Percentiles rank a stretch among this genome's conserved stretches.
Conservation (phyloP, 2,113 vertebrate species). For the Menidia beryllina region DNA sequence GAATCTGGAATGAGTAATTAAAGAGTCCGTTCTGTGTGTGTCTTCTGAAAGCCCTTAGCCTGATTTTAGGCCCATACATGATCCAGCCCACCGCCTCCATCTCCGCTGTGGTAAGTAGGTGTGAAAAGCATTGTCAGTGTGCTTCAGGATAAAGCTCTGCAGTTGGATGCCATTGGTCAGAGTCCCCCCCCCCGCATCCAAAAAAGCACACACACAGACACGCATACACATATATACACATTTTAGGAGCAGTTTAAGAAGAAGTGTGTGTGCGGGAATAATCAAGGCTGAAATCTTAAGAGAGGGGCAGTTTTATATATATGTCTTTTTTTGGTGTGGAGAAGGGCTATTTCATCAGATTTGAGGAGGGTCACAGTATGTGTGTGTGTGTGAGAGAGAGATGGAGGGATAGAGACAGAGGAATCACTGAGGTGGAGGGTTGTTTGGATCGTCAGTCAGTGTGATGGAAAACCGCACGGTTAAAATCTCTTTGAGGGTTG, state of each 20-base stretch:
- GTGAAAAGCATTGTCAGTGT: constrained; percentile 81
- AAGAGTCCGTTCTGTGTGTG: constrained; percentile 69
- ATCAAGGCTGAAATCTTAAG: constrained; percentile 56
- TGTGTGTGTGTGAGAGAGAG: constrained; percentile 43
- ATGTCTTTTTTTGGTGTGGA: constrained; percentile 3
- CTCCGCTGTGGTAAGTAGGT: constrained; percentile 78
- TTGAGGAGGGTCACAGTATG: constrained; percentile 35
- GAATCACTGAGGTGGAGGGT: constrained; percentile 71
- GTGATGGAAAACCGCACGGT: constrained; percentile 72
- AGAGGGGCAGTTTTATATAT: constrained; percentile 60
- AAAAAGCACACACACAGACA: constrained; percentile 28
- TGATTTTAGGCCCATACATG: constrained; percentile 76
- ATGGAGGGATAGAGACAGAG: constrained; percentile 65
- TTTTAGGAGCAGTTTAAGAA: constrained; percentile 38
- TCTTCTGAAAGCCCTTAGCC: constrained; percentile 75
- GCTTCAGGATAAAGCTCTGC: constrained; percentile 75
- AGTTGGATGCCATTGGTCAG: constrained; percentile 75
- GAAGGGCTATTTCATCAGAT: constrained; percentile 48
- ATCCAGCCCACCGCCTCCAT: constrained; percentile 71
- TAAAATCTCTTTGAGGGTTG: constrained; percentile 70
- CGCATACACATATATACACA: constrained; percentile 21
- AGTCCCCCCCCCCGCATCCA: constrained; percentile 24
- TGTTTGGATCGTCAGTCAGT: constrained; percentile 73
- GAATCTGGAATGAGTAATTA: constrained; percentile 77
- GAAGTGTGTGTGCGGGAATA: constrained; percentile 38